phyloP scores from a whole-genome alignment of 2,797 vertebrate species.

The Argya squamiceps region DNA sequence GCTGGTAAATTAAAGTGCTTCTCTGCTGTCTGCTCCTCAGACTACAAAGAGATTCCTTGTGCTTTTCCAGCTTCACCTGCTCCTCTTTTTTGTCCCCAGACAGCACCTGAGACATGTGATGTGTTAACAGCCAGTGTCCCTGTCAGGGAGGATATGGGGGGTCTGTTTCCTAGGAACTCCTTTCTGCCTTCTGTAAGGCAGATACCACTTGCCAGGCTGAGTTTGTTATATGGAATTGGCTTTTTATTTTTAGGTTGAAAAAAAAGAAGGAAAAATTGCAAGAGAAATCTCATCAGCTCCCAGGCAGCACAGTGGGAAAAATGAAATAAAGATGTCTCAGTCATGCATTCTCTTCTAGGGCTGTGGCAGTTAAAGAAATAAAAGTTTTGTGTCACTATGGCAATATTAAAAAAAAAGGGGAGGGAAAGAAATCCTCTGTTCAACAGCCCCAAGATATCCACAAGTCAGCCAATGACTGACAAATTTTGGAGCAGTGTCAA shows the following conservation, averaged over 20 bases:
- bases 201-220: not conserved
- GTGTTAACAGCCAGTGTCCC: not conserved
- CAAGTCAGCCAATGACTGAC: slow-evolving; percentile 36
- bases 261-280: not conserved
- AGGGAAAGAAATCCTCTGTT: not conserved
- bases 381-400: not conserved
- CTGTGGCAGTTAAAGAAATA: not conserved
- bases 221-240: not conserved
- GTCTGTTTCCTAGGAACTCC: not conserved
- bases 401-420: not conserved
- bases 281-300: slow-evolving; percentile 49
- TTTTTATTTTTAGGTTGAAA: not conserved
- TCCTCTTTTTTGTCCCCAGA: not conserved
- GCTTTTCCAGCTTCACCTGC: slow-evolving; percentile 32
- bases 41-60: slow-evolving; percentile 12
- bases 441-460: slow-evolving; percentile 4
- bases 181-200: not conserved
- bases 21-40: not conserved
- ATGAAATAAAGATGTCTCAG: not conserved
- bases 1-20: not conserved
- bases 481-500: slow-evolving; percentile 31
- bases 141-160: not conserved
- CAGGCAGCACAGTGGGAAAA: not conserved
- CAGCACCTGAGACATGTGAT: not conserved
- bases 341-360: not conserved